Evolutionary conservation across 2,888 invertebrate genomes (phyloP).

Genomic region (Venusia cambrica): DNA sequence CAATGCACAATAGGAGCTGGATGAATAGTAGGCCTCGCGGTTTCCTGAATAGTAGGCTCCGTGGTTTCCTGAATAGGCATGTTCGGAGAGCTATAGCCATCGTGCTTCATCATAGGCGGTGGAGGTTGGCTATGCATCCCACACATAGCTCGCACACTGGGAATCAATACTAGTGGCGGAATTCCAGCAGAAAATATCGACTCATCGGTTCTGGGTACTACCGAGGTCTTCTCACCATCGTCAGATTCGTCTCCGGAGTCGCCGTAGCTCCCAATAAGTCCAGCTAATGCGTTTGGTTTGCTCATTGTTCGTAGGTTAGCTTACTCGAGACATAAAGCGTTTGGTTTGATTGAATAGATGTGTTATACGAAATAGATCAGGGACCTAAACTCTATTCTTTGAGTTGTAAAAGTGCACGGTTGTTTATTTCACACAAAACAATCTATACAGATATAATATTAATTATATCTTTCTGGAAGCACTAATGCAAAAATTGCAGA

Average conservation of each 20-base stretch:
- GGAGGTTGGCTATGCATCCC: conserved; percentile 16
- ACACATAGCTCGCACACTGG: conserved; percentile 13
- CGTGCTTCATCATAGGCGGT: conserved; percentile 9
- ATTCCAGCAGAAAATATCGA: conserved; percentile 8
- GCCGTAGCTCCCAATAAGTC: conserved; percentile 63
- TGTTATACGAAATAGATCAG: too few relatives aligned
- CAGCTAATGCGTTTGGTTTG: conserved; percentile 61
- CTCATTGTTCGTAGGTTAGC: conserved; percentile 51
- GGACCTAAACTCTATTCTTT: too few relatives aligned
- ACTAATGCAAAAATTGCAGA: too few relatives aligned
- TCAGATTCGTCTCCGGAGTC: conserved; percentile 71
- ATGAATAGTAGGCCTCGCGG: conserved; percentile 41
- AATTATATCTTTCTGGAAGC: too few relatives aligned
- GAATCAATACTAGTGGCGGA: conserved; percentile 18
- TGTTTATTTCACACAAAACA: too few relatives aligned
- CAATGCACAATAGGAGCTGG: conserved; percentile 69
- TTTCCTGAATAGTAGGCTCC: conserved; percentile 3
- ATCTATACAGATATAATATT: too few relatives aligned
- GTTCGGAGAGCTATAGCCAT: background rate
- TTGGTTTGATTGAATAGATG: too few relatives aligned
- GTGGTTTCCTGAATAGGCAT: background rate
- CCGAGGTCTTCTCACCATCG: conserved; percentile 30
- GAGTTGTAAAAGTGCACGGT: too few relatives aligned
- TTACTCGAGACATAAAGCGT: too few relatives aligned
- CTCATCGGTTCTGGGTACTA: conserved; percentile 8